phyloP scores from a whole-genome alignment of 1,140 invertebrate species.

The Drosophila sulfurigaster region DNA sequence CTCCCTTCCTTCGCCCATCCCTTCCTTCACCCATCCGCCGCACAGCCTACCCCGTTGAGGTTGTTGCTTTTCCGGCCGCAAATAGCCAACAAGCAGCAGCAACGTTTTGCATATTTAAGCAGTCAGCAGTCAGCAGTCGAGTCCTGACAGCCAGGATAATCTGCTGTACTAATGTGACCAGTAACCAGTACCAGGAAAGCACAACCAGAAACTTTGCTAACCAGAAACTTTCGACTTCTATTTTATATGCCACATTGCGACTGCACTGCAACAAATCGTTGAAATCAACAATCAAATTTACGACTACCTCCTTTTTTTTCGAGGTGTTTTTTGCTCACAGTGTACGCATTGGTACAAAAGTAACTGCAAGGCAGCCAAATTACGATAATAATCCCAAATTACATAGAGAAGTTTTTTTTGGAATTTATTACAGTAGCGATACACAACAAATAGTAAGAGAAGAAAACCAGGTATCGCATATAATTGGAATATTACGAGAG shows the following conservation, averaged over 20 bases:
- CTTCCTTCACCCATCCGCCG: too few relatives aligned
- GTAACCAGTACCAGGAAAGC: slow-evolving; percentile 23
- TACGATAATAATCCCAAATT: slow-evolving; percentile 6
- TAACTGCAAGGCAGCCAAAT: slow-evolving; percentile 6
- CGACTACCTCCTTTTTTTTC: background rate
- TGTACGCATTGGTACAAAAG: background rate
- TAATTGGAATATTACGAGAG: background rate
- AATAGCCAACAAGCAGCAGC: slow-evolving; percentile 57
- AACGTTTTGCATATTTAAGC: slow-evolving; percentile 81
- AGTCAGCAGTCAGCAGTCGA: slow-evolving; percentile 45
- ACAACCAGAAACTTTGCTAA: slow-evolving; percentile 19
- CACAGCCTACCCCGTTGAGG: slow-evolving; percentile 15
- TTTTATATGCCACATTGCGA: slow-evolving; percentile 36
- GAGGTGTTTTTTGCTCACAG: background rate
- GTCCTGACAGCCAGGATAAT: slow-evolving; percentile 69
- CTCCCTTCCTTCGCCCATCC: background rate
- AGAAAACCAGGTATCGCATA: background rate
- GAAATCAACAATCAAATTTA: background rate
- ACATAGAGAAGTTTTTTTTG: background rate
- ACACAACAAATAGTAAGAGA: background rate
- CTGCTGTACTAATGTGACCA: slow-evolving; percentile 78
- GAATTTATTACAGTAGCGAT: background rate
- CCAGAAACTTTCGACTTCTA: slow-evolving; percentile 35
- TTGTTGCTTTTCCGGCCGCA: slow-evolving; percentile 68
- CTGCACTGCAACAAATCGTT: slow-evolving; percentile 25